Conservation (phyloP, 2,113 vertebrate genomes). For the Dinomys branickii region DNA sequence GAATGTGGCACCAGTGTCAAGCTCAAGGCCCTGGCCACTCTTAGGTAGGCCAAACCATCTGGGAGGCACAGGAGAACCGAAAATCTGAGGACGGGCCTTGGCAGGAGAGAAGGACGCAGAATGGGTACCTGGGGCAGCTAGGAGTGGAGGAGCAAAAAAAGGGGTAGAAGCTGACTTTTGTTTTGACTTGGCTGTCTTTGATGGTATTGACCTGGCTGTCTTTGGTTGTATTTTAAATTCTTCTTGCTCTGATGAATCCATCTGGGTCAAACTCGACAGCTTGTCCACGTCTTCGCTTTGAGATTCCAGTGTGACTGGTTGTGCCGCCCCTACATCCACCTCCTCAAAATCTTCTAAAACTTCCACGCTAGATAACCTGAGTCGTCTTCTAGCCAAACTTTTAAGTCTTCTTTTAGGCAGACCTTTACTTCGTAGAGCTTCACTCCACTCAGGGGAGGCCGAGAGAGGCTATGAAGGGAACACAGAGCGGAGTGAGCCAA, state of each 20-base stretch:
- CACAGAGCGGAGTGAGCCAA: not conserved
- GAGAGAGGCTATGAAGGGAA: slow-evolving; percentile 10
- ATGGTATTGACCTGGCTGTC: fast-evolving
- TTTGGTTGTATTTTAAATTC: fast-evolving
- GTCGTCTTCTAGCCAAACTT: fast-evolving
- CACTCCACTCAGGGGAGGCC: not conserved
- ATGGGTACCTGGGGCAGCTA: too few species aligned
- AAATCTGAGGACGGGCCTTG: fast-evolving
- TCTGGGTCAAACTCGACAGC: not conserved
- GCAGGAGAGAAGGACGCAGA: not conserved
- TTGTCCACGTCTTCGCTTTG: fast-evolving
- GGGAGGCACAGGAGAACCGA: not conserved
- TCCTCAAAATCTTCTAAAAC: not conserved
- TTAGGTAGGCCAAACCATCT: not conserved
- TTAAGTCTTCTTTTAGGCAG: not conserved
- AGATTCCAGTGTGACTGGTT: fast-evolving
- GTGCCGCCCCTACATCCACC: fast-evolving
- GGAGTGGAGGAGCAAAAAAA: too few species aligned
- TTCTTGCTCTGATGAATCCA: not conserved
- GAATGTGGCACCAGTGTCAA: fast-evolving
- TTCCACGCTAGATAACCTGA: fast-evolving
- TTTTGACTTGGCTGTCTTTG: fast-evolving
- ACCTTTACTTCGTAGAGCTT: fast-evolving
- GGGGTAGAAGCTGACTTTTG: fast-evolving
- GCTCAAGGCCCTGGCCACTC: not conserved